Conservation (phyloP, 2,888 invertebrate genomes). For the Lycia hirtaria region DNA sequence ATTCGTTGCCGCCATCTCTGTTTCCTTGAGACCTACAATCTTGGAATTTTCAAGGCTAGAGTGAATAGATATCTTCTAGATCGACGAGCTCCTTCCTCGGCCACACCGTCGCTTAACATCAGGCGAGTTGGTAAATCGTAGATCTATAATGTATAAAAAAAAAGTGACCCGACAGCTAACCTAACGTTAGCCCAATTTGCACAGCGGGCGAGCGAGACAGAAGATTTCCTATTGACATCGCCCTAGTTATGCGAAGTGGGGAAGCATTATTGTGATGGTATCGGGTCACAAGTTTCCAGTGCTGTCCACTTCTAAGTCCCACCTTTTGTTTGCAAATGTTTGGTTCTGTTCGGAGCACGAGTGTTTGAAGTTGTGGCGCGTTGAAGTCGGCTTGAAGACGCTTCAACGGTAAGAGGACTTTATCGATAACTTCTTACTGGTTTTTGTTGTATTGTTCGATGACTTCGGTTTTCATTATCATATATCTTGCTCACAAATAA, state of each 20-base stretch:
- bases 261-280: slow-evolving; percentile 35
- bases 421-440: slow-evolving; percentile 23
- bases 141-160: no score
- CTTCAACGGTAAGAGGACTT: slow-evolving; percentile 13
- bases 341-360: slow-evolving; percentile 16
- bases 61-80: no score
- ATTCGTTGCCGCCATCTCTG: no score
- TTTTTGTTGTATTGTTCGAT: slow-evolving; percentile 23
- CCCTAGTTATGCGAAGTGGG: slow-evolving; percentile 24
- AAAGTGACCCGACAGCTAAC: no score
- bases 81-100: no score
- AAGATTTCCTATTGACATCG: no score
- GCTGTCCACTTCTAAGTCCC: slow-evolving; percentile 30
- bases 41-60: no score
- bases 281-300: slow-evolving; percentile 37
- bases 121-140: no score
- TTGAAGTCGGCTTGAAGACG: slow-evolving; percentile 9
- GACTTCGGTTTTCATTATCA: slow-evolving; percentile 7
- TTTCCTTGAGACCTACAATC: no score
- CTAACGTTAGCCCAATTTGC: no score
- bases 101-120: no score
- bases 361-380: slow-evolving; percentile 27
- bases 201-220: no score
- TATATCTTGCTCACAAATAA: neutral
- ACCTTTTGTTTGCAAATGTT: slow-evolving; percentile 33